Conservation (phyloP, 2,797 vertebrate species). For the Enteromius mattozi region DNA sequence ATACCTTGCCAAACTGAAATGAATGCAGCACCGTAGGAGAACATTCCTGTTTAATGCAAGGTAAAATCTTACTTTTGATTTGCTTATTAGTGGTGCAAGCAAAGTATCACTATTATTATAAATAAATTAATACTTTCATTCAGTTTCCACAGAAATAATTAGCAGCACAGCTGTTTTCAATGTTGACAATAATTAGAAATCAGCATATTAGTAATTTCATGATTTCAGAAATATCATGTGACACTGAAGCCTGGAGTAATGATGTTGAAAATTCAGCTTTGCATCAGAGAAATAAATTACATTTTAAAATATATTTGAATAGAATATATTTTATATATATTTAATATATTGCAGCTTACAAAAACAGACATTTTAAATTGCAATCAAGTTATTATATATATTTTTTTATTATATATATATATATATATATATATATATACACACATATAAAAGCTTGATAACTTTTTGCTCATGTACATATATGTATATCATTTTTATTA, state of each 20-base stretch:
- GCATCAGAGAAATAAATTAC: not conserved
- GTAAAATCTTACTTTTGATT: not conserved
- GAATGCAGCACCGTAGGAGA: slow-evolving; percentile 14
- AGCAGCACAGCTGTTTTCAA: not conserved
- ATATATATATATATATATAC: no score
- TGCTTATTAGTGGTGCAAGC: not conserved
- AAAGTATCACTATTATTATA: not conserved
- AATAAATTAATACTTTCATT: not conserved
- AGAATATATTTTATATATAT: not conserved
- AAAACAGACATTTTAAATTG: no score
- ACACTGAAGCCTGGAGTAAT: not conserved
- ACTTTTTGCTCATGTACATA: not conserved
- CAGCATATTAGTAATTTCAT: not conserved
- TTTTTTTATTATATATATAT: no score
- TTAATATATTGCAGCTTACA: no score
- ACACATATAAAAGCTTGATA: no score
- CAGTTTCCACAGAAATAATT: not conserved
- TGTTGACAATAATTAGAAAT: not conserved
- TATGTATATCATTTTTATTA: not conserved
- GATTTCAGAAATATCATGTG: not conserved
- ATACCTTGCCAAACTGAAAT: slow-evolving; percentile 32
- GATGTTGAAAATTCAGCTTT: not conserved
- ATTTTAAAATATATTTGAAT: not conserved
- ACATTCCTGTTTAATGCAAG: slow-evolving; percentile 33
- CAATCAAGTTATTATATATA: no score